Evolutionary conservation across 2,113 vertebrate genomes (phyloP).

Genomic region (Pavo muticus): DNA sequence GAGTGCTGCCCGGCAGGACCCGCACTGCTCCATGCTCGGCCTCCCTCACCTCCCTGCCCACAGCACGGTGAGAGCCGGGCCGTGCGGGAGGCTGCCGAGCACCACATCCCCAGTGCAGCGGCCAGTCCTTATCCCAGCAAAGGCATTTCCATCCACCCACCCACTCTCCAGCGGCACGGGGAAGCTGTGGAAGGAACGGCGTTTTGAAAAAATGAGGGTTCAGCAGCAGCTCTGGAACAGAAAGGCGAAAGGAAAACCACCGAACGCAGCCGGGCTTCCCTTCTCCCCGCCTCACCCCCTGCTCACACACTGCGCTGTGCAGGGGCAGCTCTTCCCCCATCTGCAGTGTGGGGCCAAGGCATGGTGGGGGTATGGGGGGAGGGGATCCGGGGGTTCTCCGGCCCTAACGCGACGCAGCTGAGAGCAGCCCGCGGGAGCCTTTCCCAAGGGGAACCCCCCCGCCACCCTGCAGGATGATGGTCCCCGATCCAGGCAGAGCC

Average conservation of each 20-base stretch:
- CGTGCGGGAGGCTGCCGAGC: background rate
- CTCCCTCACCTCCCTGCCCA: background rate
- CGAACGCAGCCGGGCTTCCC: background rate
- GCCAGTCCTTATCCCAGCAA: constrained; percentile 8
- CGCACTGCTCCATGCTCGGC: fast-evolving
- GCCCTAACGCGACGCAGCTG: fast-evolving
- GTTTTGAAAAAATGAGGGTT: background rate
- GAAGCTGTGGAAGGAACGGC: background rate
- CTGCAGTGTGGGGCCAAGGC: background rate
- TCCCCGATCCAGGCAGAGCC: background rate
- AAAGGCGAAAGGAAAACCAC: background rate
- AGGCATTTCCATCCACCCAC: constrained; percentile 22
- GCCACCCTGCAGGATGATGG: fast-evolving
- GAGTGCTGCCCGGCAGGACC: background rate
- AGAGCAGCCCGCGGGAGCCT: fast-evolving
- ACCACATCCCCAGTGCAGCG: background rate
- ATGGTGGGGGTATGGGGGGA: too few relatives aligned
- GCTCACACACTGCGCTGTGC: fast-evolving
- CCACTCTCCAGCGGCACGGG: background rate
- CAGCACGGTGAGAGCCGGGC: fast-evolving
- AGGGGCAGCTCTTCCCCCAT: fast-evolving
- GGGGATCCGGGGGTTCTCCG: background rate
- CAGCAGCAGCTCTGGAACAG: background rate
- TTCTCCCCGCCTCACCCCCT: background rate
- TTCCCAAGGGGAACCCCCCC: background rate